Percentiles rank a stretch among this genome's conserved stretches.
Conservation (phyloP, 2,888 invertebrate genomes). For the Branchellion lobata region DNA sequence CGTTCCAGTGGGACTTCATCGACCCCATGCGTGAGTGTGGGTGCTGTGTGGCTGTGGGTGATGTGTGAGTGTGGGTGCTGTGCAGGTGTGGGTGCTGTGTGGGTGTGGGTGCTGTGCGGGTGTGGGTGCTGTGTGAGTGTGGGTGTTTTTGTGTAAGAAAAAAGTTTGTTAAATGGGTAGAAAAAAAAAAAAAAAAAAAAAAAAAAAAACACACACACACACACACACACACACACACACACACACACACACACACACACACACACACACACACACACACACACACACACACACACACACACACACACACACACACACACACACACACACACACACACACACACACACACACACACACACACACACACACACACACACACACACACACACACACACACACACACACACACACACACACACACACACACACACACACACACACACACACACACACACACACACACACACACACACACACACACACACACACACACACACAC, state of each 20-base stretch:
- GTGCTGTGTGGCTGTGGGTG: neutral
- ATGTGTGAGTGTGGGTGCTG: no score
- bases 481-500: neutral
- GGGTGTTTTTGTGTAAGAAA: no score
- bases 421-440: neutral
- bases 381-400: neutral
- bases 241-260: neutral
- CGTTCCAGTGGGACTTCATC: slow-evolving; percentile 20
- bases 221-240: neutral
- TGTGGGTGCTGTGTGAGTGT: neutral
- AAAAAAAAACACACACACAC: neutral
- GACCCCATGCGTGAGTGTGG: neutral
- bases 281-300: neutral
- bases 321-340: neutral
- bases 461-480: neutral
- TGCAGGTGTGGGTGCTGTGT: neutral
- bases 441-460: neutral
- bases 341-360: neutral
- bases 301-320: neutral
- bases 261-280: neutral
- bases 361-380: neutral
- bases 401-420: neutral
- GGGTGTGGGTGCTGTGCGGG: no score
- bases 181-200: no score
- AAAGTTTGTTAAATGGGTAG: no score